Conservation (phyloP, 2,113 vertebrate species). For the Petroica traversi region DNA sequence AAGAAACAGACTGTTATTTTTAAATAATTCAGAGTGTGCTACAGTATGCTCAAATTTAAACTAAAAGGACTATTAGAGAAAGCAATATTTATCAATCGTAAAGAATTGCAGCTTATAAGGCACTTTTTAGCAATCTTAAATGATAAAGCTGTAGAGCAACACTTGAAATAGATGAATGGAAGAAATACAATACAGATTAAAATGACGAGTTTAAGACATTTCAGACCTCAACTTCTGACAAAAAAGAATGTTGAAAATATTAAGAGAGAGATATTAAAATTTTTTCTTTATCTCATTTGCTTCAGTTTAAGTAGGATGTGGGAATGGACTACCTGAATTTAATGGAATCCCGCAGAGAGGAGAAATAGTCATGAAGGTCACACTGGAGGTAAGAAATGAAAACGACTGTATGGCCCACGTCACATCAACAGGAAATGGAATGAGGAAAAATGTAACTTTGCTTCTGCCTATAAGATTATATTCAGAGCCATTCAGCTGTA, state of each 20-base stretch:
- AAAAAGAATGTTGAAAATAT: neutral
- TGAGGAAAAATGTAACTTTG: neutral
- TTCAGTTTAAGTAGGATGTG: neutral
- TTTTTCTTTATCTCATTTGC: neutral
- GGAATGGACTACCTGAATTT: neutral
- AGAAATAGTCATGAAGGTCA: neutral
- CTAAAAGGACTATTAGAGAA: neutral
- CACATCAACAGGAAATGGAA: neutral
- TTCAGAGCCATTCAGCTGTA: neutral
- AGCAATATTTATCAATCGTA: neutral
- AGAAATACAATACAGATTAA: neutral
- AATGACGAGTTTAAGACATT: neutral
- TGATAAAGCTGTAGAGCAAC: neutral
- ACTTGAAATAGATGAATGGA: neutral
- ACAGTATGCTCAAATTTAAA: neutral
- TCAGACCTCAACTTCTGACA: neutral
- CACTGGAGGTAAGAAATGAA: neutral
- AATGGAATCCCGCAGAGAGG: neutral
- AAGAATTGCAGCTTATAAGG: neutral
- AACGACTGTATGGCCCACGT: accelerated
- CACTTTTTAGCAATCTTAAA: neutral
- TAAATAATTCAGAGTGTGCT: neutral
- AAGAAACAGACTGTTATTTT: neutral
- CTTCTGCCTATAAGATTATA: neutral
- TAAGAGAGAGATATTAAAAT: neutral